Evolutionary conservation across 2,797 vertebrate species (phyloP), one percentile per base, ranked within the genome.

Genomic region (Menidia menidia): DNA sequence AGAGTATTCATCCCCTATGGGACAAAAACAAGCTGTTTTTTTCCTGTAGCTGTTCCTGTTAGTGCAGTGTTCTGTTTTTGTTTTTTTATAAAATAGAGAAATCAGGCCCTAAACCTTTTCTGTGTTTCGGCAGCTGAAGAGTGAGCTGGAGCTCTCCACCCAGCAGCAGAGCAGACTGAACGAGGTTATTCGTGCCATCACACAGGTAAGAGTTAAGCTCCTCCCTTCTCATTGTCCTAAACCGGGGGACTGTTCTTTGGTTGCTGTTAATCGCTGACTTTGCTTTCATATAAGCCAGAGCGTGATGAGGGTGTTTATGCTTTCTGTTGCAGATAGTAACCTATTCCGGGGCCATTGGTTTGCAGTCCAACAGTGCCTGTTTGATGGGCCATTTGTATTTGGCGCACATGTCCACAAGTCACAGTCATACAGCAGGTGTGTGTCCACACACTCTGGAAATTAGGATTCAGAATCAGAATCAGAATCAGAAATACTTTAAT

Each of bases 341-440:
- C 14, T 95, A 95, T 83, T 98, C 97, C 0, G 95, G 95, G 59
- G 95, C 95, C 45, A 95, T 98, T 69, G 97, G 97, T 47, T 91
- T 99, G 84, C 97, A 98, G 85, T 96, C 96, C 81, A 98, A 98
- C 84, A 95, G 96, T 56, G 92, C 96, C n/a, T 95, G 93, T 90
- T 92, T 98, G 78, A 69, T 98, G 74, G 97, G 96, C 58, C 94
- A 96, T 68, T 90, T 99, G 84, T 91, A 99, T 84, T 89, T 98
- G 64, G 96, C 97, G 62, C 95, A 94, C 55, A 75, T 96, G 75
- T 96, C 95, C 70, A 95, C 93, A 80, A 93, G 91, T 33, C 96
- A 96, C 81, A 97, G 88, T 71, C 95, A 95, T 89, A 94, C 95
- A 25, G 95, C 96, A 18, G 97, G 98, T 77, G 25, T 25, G 25